Evolutionary conservation across 2,113 vertebrate genomes (phyloP).

Genomic region (Poicephalus meyeri): DNA sequence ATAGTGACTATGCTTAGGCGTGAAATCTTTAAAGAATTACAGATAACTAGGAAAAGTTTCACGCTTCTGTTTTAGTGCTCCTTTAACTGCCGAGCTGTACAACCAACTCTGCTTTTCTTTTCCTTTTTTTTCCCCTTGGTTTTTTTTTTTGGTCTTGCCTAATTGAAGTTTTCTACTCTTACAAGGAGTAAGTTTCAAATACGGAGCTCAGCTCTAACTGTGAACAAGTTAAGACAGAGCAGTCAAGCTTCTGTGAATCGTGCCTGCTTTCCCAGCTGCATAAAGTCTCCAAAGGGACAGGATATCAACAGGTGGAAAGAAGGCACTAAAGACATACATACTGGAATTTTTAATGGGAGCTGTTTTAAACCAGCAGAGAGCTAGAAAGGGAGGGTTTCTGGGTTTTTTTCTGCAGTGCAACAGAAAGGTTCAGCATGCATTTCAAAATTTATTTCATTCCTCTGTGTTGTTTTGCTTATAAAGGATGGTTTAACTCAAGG

Average conservation of each 20-base stretch:
- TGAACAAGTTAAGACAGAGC: background rate
- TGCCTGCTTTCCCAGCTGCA: background rate
- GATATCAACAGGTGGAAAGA: conserved; percentile 39
- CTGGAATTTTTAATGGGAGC: background rate
- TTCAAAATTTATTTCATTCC: background rate
- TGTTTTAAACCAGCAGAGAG: background rate
- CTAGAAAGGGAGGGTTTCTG: background rate
- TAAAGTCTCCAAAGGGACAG: background rate
- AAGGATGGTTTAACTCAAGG: background rate
- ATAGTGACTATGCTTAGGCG: background rate
- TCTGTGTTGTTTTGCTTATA: background rate
- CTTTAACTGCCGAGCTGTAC: background rate
- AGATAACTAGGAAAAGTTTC: background rate
- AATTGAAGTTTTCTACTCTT: background rate
- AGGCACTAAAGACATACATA: background rate
- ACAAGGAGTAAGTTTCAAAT: conserved; percentile 1
- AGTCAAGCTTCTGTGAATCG: background rate
- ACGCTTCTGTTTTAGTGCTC: background rate
- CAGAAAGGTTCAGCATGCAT: rapidly evolving
- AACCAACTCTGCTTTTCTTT: background rate
- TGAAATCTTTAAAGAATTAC: background rate
- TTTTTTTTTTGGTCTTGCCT: background rate
- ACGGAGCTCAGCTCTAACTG: background rate
- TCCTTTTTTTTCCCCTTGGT: background rate
- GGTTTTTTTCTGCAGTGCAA: background rate